phyloP scores from a whole-genome alignment of 2,888 invertebrate species.

The Lasioglossum pauxillum region DNA sequence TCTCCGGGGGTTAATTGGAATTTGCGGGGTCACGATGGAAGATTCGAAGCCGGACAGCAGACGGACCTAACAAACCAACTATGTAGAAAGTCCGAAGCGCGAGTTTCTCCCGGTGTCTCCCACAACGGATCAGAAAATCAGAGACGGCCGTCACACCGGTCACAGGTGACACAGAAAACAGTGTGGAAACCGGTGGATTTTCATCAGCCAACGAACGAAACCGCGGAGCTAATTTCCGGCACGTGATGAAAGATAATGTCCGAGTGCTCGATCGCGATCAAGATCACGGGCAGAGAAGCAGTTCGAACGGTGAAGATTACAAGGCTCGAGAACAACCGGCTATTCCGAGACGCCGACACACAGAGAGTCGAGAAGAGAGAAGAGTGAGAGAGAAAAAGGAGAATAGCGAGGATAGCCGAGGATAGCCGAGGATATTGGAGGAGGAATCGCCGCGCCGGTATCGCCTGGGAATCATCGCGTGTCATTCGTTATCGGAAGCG shows the following conservation, averaged over 20 bases:
- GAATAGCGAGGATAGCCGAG: not conserved
- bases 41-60: not conserved
- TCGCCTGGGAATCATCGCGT: conserved; percentile 16
- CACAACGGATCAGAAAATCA: not conserved
- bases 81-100: conserved; percentile 3
- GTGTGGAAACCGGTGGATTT: not conserved
- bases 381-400: not conserved
- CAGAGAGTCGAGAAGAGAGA: not conserved
- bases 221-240: conserved; percentile 8
- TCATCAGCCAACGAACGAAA: not conserved
- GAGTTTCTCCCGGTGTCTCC: conserved; percentile 2
- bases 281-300: not conserved
- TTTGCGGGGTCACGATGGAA: not conserved
- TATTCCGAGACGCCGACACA: not conserved
- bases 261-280: conserved; percentile 1
- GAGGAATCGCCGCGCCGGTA: not conserved
- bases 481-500: conserved; percentile 35
- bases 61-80: not conserved
- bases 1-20: not conserved
- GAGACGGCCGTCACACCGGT: not conserved
- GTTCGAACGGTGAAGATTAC: not conserved
- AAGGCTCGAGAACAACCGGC: conserved; percentile 5
- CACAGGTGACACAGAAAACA: conserved; percentile 10
- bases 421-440: not conserved
- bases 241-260: conserved; percentile 15